A percentile compares a stretch with the other conserved stretches of the same genome.
phyloP scores from a whole-genome alignment of 1,140 invertebrate genomes.

The Drosophila orena region DNA sequence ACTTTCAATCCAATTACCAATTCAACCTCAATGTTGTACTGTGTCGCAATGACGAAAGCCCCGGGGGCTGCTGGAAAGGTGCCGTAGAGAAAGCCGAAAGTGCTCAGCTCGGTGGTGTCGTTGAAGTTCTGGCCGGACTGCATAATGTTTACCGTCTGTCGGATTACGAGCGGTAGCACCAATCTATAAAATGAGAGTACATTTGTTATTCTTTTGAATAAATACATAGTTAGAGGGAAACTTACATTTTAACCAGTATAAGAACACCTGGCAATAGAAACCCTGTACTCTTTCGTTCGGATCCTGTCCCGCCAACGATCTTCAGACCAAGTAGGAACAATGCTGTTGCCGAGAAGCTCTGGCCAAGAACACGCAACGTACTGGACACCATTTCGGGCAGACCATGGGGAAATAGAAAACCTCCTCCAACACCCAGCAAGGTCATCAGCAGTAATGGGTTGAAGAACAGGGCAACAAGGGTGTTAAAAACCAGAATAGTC shows the following conservation, averaged over 20 bases:
- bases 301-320: constrained; percentile 95
- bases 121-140: constrained; percentile 88
- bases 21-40: constrained; percentile 94
- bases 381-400: constrained; percentile 91
- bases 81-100: constrained; percentile 98
- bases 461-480: constrained; percentile 90
- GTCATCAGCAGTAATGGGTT: constrained; percentile 98
- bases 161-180: constrained; percentile 93
- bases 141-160: constrained; percentile 92
- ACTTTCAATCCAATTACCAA: constrained; percentile 87
- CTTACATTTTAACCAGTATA: constrained; percentile 94
- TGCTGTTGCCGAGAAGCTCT: constrained; percentile 95
- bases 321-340: constrained; percentile 95
- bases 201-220: background rate
- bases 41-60: constrained; percentile 96
- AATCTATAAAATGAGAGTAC: constrained; percentile 86
- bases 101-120: constrained; percentile 92
- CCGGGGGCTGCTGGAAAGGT: constrained; percentile 97
- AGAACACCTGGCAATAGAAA: constrained; percentile 92
- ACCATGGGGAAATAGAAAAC: constrained; percentile 91
- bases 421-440: constrained; percentile 94
- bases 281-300: constrained; percentile 72
- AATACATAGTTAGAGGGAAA: background rate
- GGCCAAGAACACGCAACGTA: constrained; percentile 92
- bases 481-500: constrained; percentile 84